phyloP scores from a whole-genome alignment of 2,113 vertebrate species.

The Clarias gariepinus region DNA sequence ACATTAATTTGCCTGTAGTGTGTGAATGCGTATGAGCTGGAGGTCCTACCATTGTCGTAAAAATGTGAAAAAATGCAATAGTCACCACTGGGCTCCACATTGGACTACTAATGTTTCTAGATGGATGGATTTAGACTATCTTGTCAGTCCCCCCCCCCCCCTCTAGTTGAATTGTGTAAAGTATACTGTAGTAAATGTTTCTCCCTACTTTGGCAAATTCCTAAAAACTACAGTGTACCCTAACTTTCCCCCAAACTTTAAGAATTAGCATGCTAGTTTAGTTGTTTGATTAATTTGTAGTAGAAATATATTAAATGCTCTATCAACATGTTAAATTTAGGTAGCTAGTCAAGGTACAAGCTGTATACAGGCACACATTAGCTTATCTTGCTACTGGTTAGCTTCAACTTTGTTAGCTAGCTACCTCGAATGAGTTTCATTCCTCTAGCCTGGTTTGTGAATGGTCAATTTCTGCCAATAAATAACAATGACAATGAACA shows the following conservation, averaged over 20 bases:
- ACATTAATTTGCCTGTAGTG: no score
- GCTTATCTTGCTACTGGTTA: neutral
- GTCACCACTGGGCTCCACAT: no score
- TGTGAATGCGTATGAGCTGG: no score
- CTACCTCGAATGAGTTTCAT: neutral
- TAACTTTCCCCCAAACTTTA: neutral
- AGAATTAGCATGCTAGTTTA: neutral
- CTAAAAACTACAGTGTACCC: neutral
- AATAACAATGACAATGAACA: no score
- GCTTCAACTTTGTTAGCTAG: neutral
- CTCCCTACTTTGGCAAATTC: neutral
- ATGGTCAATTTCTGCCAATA: no score
- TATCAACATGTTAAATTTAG: neutral
- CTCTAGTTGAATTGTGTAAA: no score
- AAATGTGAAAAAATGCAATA: no score
- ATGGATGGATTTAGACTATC: neutral
- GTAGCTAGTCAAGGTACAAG: neutral
- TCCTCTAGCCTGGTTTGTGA: neutral
- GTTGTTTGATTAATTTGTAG: neutral
- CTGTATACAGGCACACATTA: neutral
- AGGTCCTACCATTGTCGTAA: no score
- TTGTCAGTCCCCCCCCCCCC: no score
- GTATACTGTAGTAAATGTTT: neutral
- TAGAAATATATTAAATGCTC: neutral
- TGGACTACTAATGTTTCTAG: no score